These are phyloP conservation scores for Denticeps clupeoides DNA, from an alignment of 2,797 vertebrate species.

Conservation along the genomic window DNA sequence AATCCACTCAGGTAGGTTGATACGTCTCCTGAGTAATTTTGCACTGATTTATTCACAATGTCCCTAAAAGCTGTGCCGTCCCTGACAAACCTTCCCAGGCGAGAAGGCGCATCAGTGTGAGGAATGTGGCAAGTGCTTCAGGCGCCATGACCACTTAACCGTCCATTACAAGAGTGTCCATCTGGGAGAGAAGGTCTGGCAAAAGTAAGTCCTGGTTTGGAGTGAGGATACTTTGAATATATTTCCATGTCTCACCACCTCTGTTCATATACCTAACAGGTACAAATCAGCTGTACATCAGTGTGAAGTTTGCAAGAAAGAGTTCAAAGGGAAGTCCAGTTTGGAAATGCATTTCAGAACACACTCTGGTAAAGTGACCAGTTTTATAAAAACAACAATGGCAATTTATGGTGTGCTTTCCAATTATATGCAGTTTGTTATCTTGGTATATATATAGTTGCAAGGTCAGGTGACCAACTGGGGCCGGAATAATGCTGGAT, in stretches of 20 bases:
- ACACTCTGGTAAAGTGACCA: constrained; percentile 81
- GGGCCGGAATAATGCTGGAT: too few species aligned
- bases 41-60: too few species aligned
- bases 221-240: too few species aligned
- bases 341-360: constrained; percentile 98
- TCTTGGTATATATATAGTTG: too few species aligned
- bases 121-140: constrained; percentile 95
- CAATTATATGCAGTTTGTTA: too few species aligned
- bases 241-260: too few species aligned
- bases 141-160: constrained; percentile 88
- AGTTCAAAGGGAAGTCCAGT: constrained; percentile 97
- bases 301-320: constrained; percentile 97
- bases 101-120: constrained; percentile 98
- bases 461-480: too few species aligned
- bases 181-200: constrained; percentile 94
- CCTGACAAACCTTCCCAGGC: too few species aligned
- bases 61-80: too few species aligned
- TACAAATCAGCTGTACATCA: constrained; percentile 95
- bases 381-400: background rate
- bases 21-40: background rate
- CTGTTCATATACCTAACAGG: too few species aligned
- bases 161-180: constrained; percentile 96
- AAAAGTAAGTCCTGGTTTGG: constrained; percentile 69
- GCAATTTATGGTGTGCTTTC: too few species aligned
- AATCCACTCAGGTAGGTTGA: constrained; percentile 81